Percentiles rank a stretch among this genome's conserved stretches.
phyloP scores from a whole-genome alignment of 2,888 invertebrate genomes.

The Hyalella azteca region DNA sequence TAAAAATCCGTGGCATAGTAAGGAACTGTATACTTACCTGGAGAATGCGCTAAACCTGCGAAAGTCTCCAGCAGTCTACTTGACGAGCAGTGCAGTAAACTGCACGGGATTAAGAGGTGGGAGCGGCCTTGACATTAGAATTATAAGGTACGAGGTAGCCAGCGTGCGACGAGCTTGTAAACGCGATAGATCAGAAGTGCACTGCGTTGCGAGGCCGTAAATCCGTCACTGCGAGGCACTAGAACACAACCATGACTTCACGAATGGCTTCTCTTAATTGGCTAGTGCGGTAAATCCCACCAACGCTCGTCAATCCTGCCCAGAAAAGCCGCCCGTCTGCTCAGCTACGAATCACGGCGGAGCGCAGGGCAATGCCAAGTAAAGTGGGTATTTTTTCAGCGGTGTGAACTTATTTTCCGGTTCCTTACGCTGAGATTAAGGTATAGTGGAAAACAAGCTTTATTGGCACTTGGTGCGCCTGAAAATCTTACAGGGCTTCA shows the following conservation, averaged over 20 bases:
- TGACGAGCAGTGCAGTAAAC: too few species aligned
- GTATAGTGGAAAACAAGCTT: conserved; percentile 16
- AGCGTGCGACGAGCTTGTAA: neutral
- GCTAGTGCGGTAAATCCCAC: conserved; percentile 30
- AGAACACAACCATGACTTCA: conserved; percentile 36
- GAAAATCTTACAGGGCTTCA: conserved; percentile 26
- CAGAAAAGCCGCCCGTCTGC: conserved; percentile 28
- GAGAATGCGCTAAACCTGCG: too few species aligned
- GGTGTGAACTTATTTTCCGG: neutral
- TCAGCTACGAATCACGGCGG: conserved; percentile 13
- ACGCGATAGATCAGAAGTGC: conserved; percentile 22
- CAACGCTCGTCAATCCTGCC: conserved; percentile 29
- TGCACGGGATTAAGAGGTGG: neutral
- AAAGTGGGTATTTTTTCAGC: conserved; percentile 6
- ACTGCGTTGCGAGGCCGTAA: neutral
- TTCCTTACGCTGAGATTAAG: conserved; percentile 24
- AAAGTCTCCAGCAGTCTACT: too few species aligned
- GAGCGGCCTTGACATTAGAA: neutral
- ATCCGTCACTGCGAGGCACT: conserved; percentile 24
- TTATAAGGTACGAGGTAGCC: neutral
- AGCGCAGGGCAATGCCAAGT: conserved; percentile 14
- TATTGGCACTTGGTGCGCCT: conserved; percentile 33
- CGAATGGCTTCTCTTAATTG: conserved; percentile 34
- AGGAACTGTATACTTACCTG: too few species aligned
- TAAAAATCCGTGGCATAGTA: too few species aligned